phyloP scores from a whole-genome alignment of 2,888 invertebrate genomes.

The Oscheius sp. region DNA sequence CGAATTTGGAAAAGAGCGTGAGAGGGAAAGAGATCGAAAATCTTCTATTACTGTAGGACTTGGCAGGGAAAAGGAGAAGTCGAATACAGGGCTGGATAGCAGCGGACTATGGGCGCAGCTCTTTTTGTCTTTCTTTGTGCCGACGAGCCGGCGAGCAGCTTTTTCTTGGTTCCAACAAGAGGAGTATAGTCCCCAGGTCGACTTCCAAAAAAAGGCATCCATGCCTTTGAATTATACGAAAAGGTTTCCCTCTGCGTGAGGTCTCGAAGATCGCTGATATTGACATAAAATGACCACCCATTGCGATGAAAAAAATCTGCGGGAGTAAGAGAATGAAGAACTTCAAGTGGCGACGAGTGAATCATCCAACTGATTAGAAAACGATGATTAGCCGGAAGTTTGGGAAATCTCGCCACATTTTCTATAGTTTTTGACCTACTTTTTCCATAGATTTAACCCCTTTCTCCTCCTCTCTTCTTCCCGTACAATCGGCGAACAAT shows the following conservation, averaged over 20 bases:
- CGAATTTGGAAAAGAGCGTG: too few species aligned
- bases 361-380: background rate
- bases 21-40: too few species aligned
- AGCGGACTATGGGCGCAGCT: too few species aligned
- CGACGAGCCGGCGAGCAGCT: too few species aligned
- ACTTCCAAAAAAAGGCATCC: background rate
- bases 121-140: too few species aligned
- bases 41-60: background rate
- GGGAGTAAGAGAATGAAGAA: background rate
- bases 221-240: background rate
- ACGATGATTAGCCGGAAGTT: too few species aligned
- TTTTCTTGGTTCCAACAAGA: background rate
- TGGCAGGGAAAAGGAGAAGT: background rate
- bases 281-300: constrained; percentile 6
- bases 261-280: constrained; percentile 8
- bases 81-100: background rate
- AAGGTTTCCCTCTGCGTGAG: background rate
- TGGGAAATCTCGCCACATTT: too few species aligned
- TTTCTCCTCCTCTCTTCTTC: background rate
- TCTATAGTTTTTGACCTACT: too few species aligned
- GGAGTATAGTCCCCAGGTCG: background rate
- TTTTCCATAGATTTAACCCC: too few species aligned
- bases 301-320: background rate
- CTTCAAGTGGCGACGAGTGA: background rate
- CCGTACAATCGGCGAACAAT: background rate